Base-by-base conservation (phyloP, 1,140 invertebrate genomes). In the Drosophila obscura region DNA sequence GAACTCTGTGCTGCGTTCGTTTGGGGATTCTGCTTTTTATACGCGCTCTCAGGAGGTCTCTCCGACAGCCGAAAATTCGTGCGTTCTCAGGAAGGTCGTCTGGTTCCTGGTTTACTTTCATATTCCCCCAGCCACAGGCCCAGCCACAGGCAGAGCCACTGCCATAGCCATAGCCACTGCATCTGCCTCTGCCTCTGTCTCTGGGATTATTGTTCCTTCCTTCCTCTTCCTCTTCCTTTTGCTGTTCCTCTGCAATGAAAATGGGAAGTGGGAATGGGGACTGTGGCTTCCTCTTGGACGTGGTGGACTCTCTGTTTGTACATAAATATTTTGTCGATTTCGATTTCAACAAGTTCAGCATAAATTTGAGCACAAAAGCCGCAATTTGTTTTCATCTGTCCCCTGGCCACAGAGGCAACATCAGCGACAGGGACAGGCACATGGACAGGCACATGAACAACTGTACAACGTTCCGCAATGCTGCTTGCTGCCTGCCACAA, bases 71-170 rank as follows among this genome's bases (percentile, higher is more conserved):
- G 39, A 68, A 78, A 66, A 78, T 77, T 88, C 80, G 88, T 83
- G 73, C 53, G 77, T 90, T 90, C 88, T 79, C 89, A 76, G 81
- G 85, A 91, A 91, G 90, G 90, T 91, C 90, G 87, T 77, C 90
- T 69, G 76, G 90, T 73, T 45, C 60, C 51, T 71, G 73, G 73
- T 84, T 90, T 83, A 88, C 83, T 88, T 88, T 88, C 83, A 88
- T 88, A 83, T 88, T 88, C 76, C 82, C 76, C 73, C 48, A 35
- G 60, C 22, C 46, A 39, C 35, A 31, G 28, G 22, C 28, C 7
- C n/a, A 19, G 60, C 26, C 16, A 41, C 9, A 11, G 11, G 0
- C 35, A 4, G 4, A 4, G 35, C 11, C 31, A 26, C 16, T 31
- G 22, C 13, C 2, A 19, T n/a, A 45, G 28, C 13, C 44, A 26